phyloP scores from a whole-genome alignment of 2,797 vertebrate species.

The Cyclura pinguis region DNA sequence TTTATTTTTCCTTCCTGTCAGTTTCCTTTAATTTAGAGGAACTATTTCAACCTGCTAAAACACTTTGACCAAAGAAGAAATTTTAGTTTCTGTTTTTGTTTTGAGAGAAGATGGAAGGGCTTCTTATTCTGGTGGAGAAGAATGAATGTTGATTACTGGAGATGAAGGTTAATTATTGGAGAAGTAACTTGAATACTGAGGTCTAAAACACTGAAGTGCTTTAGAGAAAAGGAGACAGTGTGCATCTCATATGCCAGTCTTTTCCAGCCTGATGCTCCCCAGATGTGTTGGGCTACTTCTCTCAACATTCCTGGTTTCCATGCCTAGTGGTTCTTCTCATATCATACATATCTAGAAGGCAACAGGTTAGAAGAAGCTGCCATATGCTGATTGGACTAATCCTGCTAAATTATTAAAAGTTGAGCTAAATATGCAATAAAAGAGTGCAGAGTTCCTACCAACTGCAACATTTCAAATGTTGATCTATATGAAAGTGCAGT shows the following conservation, averaged over 20 bases:
- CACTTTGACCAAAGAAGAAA: not conserved
- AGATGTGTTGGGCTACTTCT: no score
- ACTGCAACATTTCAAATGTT: not conserved
- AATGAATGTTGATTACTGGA: rapidly evolving
- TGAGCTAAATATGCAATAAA: not conserved
- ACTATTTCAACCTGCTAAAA: not conserved
- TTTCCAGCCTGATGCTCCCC: no score
- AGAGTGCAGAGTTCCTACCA: not conserved
- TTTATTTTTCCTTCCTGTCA: not conserved
- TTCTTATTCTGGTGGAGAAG: not conserved
- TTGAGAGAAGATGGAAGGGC: not conserved
- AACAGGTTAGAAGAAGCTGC: no score
- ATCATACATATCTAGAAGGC: no score
- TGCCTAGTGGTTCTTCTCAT: no score
- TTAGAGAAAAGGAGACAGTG: not conserved
- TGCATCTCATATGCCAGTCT: not conserved
- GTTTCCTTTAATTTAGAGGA: conserved; percentile 9
- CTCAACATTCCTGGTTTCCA: no score
- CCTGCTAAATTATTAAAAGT: not conserved
- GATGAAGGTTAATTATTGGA: not conserved
- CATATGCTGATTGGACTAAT: rapidly evolving
- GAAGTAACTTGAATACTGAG: not conserved
- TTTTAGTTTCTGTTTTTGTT: not conserved
- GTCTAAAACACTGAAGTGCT: not conserved
- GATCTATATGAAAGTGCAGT: not conserved